A percentile compares a stretch with the other conserved stretches of the same genome.
Evolutionary conservation across 2,888 invertebrate species (phyloP).

Genomic region (Protonemura montana): DNA sequence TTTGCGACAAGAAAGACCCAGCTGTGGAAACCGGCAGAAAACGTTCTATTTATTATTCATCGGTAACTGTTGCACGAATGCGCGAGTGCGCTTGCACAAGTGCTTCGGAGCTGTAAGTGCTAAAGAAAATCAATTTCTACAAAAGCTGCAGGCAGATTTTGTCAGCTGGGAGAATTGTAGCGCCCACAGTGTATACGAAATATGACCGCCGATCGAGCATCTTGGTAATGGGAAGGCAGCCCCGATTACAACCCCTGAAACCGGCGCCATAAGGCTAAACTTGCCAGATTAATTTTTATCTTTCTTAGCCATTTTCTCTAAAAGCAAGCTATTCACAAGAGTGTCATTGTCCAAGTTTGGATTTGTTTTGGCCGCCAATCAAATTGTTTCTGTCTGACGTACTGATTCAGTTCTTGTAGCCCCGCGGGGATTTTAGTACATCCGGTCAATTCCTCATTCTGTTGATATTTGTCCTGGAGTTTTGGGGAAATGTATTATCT

Average conservation of each 20-base stretch:
- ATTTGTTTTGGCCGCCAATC: constrained; percentile 38
- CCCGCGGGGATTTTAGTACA: constrained; percentile 19
- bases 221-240: not conserved
- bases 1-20: not conserved
- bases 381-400: constrained; percentile 15
- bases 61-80: not conserved
- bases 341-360: constrained; percentile 18
- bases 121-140: not conserved
- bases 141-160: not conserved
- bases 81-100: not conserved
- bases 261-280: not conserved
- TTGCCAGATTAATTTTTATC: not conserved
- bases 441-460: constrained; percentile 38
- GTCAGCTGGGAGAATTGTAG: too few relatives aligned
- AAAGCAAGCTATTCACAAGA: constrained; percentile 16
- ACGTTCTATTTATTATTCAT: constrained; percentile 12
- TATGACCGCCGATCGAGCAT: not conserved
- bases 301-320: not conserved
- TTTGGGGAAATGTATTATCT: constrained; percentile 44
- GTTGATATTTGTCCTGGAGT: constrained; percentile 44
- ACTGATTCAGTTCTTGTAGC: not conserved
- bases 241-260: not conserved
- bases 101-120: not conserved
- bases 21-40: not conserved
- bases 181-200: too few relatives aligned